phyloP scores from a whole-genome alignment of 2,797 vertebrate species.

The Microctenopoma steveboyesi region DNA sequence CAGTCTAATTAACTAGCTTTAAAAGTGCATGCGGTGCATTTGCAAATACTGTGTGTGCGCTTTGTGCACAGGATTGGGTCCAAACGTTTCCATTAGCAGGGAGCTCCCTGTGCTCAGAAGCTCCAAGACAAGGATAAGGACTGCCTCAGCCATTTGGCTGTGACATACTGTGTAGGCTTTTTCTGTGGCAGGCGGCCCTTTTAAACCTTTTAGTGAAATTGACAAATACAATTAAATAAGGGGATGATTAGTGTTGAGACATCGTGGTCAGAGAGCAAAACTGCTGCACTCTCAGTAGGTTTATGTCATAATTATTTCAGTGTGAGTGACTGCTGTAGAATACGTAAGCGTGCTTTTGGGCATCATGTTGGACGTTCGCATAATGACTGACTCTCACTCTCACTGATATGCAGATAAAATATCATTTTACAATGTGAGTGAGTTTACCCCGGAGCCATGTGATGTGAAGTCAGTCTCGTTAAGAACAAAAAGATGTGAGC shows the following conservation, averaged over 20 bases:
- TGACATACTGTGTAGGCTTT: constrained; percentile 56
- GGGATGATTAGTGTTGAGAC: constrained; percentile 67
- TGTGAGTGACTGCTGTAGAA: constrained; percentile 37
- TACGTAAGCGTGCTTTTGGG: constrained; percentile 18
- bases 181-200: constrained; percentile 64
- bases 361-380: background rate
- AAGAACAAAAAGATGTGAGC: constrained; percentile 10
- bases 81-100: constrained; percentile 53
- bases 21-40: constrained; percentile 11
- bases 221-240: constrained; percentile 73
- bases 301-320: constrained; percentile 55
- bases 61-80: constrained; percentile 43
- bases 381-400: background rate
- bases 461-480: constrained; percentile 6
- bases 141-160: constrained; percentile 58
- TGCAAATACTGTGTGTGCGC: constrained; percentile 1
- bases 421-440: background rate
- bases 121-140: constrained; percentile 50
- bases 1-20: background rate
- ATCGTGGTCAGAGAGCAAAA: constrained; percentile 36
- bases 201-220: constrained; percentile 80
- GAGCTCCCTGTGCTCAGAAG: constrained; percentile 42
- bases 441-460: constrained; percentile 15
- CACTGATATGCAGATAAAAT: constrained; percentile 20
- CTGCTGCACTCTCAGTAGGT: constrained; percentile 51